Evolutionary conservation across 2,113 vertebrate species (phyloP).

Genomic region (Mungos mungo): DNA sequence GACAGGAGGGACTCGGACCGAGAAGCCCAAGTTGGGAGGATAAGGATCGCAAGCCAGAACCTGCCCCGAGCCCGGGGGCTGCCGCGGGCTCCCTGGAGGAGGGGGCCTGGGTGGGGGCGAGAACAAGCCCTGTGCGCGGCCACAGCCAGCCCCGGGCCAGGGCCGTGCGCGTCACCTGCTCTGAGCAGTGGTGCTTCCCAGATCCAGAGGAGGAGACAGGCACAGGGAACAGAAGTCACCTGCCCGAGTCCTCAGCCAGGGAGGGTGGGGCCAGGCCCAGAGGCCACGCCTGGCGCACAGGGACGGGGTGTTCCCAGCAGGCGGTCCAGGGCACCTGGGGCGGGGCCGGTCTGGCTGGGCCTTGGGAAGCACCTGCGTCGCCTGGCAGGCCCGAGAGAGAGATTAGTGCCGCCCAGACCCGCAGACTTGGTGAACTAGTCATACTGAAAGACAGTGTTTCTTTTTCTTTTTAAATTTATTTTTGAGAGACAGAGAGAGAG

Average conservation of each 20-base stretch:
- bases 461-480: no score
- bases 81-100: not conserved
- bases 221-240: not conserved
- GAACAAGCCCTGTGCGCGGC: not conserved
- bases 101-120: not conserved
- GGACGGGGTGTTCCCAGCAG: not conserved
- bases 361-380: accelerated
- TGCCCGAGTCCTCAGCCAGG: not conserved
- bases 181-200: accelerated
- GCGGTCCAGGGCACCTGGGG: not conserved
- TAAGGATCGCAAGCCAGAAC: not conserved
- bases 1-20: not conserved
- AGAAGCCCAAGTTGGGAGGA: not conserved
- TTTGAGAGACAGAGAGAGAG: no score
- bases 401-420: not conserved
- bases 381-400: accelerated
- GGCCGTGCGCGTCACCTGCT: no score
- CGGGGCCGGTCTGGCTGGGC: not conserved
- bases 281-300: not conserved
- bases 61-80: no score
- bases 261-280: not conserved
- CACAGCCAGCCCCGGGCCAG: no score
- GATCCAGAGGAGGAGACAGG: not conserved
- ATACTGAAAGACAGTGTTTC: not conserved
- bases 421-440: not conserved